phyloP scores from a whole-genome alignment of 2,797 vertebrate species.

The Notamacropus eugenii region DNA sequence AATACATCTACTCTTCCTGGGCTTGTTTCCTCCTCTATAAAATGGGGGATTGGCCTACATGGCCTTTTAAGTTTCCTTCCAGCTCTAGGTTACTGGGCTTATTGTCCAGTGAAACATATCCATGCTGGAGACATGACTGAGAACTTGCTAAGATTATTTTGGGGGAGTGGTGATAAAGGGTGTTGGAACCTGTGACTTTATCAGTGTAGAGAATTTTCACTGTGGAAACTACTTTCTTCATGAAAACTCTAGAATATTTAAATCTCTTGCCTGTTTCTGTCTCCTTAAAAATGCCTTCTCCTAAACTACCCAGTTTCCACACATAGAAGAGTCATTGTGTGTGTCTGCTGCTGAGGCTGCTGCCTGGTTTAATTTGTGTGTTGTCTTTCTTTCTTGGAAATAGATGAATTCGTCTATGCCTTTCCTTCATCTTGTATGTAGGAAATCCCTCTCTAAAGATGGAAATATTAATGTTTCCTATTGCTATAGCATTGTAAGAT shows the following conservation, averaged over 20 bases:
- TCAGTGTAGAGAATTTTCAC: not conserved
- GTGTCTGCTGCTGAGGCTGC: not conserved
- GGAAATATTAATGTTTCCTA: not conserved
- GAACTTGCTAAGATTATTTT: not conserved
- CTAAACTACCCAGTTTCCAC: not conserved
- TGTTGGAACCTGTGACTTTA: not conserved
- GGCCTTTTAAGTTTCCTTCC: not conserved
- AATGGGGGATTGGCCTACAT: not conserved
- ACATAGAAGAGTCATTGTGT: not conserved
- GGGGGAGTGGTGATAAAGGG: not conserved
- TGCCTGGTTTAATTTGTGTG: not conserved
- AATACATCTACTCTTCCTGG: not conserved
- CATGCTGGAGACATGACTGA: not conserved
- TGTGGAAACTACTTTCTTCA: not conserved
- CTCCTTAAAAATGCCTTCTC: not conserved
- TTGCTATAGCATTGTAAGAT: not conserved
- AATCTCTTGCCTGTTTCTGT: not conserved
- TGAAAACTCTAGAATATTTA: not conserved
- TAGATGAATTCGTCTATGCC: not conserved
- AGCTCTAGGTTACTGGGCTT: not conserved
- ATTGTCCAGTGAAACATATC: not conserved
- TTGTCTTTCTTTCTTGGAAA: not conserved
- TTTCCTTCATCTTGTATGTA: not conserved
- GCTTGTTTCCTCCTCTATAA: not conserved
- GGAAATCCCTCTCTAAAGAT: not conserved